phyloP scores from a whole-genome alignment of 2,888 invertebrate species.

The Thyatira batis region DNA sequence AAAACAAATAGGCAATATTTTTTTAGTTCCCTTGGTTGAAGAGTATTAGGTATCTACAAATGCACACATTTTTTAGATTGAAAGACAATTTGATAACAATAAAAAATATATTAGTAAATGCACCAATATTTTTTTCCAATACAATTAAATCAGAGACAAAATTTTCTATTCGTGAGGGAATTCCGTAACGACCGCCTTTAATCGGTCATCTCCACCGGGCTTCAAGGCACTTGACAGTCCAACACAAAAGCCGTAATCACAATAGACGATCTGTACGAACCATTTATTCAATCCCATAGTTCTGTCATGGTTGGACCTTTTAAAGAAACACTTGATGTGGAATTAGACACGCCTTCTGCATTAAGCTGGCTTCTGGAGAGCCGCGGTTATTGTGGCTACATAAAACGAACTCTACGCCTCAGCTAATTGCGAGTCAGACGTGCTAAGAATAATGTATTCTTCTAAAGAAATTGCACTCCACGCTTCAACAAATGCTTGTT shows the following conservation, averaged over 20 bases:
- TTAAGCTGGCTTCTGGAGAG: slow-evolving; percentile 42
- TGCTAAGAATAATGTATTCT: slow-evolving; percentile 57
- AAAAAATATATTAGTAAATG: background rate
- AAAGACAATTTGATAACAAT: no score
- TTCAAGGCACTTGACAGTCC: slow-evolving; percentile 10
- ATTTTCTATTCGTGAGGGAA: slow-evolving; percentile 5
- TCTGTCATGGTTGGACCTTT: slow-evolving; percentile 24
- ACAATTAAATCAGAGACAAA: background rate
- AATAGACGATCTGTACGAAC: slow-evolving; percentile 18
- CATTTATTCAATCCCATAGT: slow-evolving; percentile 29
- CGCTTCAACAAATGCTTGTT: slow-evolving; percentile 23
- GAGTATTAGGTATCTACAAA: no score
- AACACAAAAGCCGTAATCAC: slow-evolving; percentile 18
- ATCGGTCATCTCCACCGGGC: background rate
- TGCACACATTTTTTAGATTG: no score
- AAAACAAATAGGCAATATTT: no score
- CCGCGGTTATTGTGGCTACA: slow-evolving; percentile 49
- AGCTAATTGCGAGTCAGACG: slow-evolving; percentile 46
- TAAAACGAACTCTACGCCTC: slow-evolving; percentile 36
- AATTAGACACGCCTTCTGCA: slow-evolving; percentile 62
- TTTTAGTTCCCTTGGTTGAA: no score
- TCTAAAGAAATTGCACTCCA: slow-evolving; percentile 31
- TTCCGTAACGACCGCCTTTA: slow-evolving; percentile 5
- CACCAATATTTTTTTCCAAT: background rate
- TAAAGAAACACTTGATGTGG: slow-evolving; percentile 54